phyloP scores from a whole-genome alignment of 2,113 vertebrate genomes.

The Aleadryas rufinucha region DNA sequence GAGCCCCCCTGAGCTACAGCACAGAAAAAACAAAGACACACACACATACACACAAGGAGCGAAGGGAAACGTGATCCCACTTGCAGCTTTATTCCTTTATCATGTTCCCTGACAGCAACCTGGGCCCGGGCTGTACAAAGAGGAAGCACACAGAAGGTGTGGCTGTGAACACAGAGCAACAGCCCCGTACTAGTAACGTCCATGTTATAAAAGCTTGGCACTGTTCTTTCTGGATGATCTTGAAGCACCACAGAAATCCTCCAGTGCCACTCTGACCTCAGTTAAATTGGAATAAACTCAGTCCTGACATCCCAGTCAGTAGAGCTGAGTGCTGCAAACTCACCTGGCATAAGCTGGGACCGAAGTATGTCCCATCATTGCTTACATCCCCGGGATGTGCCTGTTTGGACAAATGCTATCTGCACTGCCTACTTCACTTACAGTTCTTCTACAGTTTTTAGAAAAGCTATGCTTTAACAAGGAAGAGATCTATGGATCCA shows the following conservation, averaged over 20 bases:
- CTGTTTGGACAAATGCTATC: too few relatives aligned
- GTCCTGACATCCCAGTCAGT: neutral
- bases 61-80: slow-evolving; percentile 49
- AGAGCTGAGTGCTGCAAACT: neutral
- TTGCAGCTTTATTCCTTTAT: slow-evolving; percentile 54
- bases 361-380: rapidly evolving
- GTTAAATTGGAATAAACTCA: neutral
- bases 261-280: neutral
- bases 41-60: slow-evolving; percentile 32
- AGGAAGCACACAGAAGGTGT: neutral
- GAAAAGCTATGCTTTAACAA: neutral
- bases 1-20: slow-evolving; percentile 69
- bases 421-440: neutral
- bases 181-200: neutral
- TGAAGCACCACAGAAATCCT: neutral
- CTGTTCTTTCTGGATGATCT: neutral
- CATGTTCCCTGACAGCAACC: slow-evolving; percentile 16
- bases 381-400: neutral
- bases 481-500: neutral
- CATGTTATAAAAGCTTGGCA: neutral
- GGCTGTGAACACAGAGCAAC: neutral
- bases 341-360: neutral
- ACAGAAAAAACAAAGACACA: slow-evolving; percentile 69
- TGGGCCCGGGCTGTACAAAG: neutral
- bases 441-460: neutral